These are phyloP conservation scores for Porites australiensis DNA, from an alignment of 64 coral and sea anemone genomes.

Conservation along the genomic window DNA sequence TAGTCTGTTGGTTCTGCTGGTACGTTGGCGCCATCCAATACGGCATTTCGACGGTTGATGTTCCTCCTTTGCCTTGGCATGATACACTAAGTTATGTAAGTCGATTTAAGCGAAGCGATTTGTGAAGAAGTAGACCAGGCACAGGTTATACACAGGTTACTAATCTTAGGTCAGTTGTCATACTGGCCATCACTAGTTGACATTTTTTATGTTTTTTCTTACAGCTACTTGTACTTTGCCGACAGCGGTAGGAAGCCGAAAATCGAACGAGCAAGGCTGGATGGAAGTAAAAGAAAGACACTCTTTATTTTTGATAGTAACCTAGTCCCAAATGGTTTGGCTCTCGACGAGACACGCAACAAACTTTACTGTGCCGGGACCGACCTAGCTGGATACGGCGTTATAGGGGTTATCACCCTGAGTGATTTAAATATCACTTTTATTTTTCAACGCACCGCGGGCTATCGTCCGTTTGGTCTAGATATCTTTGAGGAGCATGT, in stretches of 20 bases:
- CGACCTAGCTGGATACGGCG: background rate
- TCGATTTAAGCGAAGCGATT: too few species aligned
- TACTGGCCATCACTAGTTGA: background rate
- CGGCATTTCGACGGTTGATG: too few species aligned
- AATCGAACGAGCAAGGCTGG: conserved; percentile 15
- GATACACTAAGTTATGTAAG: too few species aligned
- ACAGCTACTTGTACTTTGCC: background rate
- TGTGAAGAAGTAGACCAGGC: too few species aligned
- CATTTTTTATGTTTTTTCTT: background rate
- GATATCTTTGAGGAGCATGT: background rate
- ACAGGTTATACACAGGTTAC: background rate
- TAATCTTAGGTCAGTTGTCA: too few species aligned
- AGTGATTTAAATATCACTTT: background rate
- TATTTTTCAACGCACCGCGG: background rate
- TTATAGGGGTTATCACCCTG: background rate
- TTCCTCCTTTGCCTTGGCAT: too few species aligned
- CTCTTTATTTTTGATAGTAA: background rate
- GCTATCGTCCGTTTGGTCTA: background rate
- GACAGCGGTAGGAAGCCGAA: background rate
- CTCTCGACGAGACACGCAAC: background rate
- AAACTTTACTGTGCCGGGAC: conserved; percentile 12
- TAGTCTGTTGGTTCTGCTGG: too few species aligned
- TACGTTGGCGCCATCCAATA: too few species aligned
- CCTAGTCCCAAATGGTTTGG: background rate
- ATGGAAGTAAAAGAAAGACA: background rate